Evolutionary conservation across 2,113 vertebrate species (phyloP), one percentile per base, ranked within the genome.

Genomic region (Petromus typicus): DNA sequence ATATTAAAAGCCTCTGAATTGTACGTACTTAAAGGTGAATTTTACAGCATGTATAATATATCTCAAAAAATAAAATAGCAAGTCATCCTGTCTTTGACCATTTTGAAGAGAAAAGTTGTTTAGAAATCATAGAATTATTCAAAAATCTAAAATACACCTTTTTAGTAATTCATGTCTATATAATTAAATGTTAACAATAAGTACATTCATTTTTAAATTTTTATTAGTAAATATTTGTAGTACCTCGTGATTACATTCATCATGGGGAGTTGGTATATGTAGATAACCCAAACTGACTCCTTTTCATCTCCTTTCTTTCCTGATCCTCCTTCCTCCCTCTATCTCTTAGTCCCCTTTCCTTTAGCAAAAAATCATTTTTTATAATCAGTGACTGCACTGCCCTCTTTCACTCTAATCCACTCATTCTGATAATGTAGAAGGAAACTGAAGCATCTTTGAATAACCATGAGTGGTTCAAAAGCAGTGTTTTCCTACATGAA

Each of bases 111-210:
- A 85, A 93, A 79, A 23, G 8, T 43, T 7, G 64, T 37, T 79
- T 67, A 84, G 76, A 88, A 87, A 59, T 57, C 23, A 73, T 0
- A 51, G 2, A 4, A 67, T 51, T 89, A 30, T 88, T 90, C 45
- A 93, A 67, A 85, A 64, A 43, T 84, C 43, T 54, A 76, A 96
- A 95, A 59, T 43, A 67, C 4, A n/a, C 23, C 51, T 43, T 48
- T 83, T 64, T 40, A n/a, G 25, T 82, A 80, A 67, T 59, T 71
- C 34, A 57, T 54, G 16, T 40, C 30, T n/a, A 54, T 13, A 45
- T 7, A 79, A 54, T 71, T 25, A 61, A 89, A 69, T 84, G 43
- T 82, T 78, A 76, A 57, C 2, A 37, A 45, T 30, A 86, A 85
- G 61, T 78, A 14, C 43, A 18, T 11, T 13, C n/a, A 17, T 8